Evolutionary conservation across 2,888 invertebrate species (phyloP), one percentile per base, ranked within the genome.

Genomic region (Athrips mouffetella): DNA sequence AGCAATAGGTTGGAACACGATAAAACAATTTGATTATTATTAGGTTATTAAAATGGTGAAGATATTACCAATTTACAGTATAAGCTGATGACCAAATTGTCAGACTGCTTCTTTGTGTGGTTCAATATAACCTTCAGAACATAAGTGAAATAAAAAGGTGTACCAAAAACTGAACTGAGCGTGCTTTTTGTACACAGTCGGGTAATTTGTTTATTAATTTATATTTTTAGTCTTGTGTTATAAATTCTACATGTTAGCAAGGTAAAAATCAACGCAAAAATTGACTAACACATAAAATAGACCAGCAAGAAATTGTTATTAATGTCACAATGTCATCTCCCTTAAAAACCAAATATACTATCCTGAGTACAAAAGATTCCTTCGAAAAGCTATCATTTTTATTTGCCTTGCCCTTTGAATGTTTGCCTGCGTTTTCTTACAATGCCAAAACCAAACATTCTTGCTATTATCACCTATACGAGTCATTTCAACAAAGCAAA

Each of bases 391-490:
- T 48, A 58, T 63, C 60, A 61, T 57, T 69, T 66, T 66, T 80
- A 70, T 81, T 81, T 75, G 74, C 68, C 63, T 72, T 73, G 54
- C 63, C 71, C 67, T 63, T 62, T 66, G 60, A 59, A 63, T 62
- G 59, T 53, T 53, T 54, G 60, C 65, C 67, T 58, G 59, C 57
- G 57, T 57, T 62, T 65, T 62, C 64, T 60, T 57, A 70, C 76
- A 75, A 73, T 67, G 62, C 60, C 67, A 67, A 80, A 78, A 76
- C 71, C 76, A 72, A 79, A 78, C 72, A 76, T 76, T 77, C 62
- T 49, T 52, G 50, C 60, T 54, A 65, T 66, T 73, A 79, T 75
- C 68, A 63, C 59, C 63, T 62, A 68, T 67, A 62, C 52, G 63
- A 65, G 23, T 58, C 65, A 58, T 56, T 58, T 21, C 60, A 59